These are phyloP conservation scores for Parapsyche elsis DNA, from an alignment of 1,140 invertebrate species.

Conservation along the genomic window DNA sequence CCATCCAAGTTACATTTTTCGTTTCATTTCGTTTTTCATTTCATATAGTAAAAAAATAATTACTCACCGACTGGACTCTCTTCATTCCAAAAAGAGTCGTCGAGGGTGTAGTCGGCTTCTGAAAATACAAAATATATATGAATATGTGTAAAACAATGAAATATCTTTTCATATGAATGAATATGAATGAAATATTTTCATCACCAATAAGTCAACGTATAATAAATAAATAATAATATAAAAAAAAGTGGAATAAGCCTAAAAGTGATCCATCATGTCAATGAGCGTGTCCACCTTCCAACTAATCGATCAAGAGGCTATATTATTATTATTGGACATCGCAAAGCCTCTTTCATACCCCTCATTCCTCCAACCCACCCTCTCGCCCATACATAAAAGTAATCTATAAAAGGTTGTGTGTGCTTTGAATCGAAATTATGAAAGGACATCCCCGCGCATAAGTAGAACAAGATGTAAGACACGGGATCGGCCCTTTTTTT, in stretches of 20 bases:
- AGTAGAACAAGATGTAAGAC: slow-evolving; percentile 23
- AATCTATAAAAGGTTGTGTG: slow-evolving; percentile 5
- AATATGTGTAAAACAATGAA: no score
- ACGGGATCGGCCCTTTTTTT: not conserved
- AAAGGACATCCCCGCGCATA: not conserved
- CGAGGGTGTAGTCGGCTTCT: slow-evolving; percentile 91
- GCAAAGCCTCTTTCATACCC: not conserved
- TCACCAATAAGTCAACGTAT: not conserved
- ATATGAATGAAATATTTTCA: not conserved
- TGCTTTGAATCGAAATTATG: slow-evolving; percentile 26
- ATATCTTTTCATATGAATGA: no score
- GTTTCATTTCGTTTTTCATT: no score
- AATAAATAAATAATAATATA: not conserved
- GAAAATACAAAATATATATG: slow-evolving; percentile 66
- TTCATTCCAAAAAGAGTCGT: slow-evolving; percentile 92
- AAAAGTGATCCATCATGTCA: slow-evolving; percentile 18
- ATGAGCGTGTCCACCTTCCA: slow-evolving; percentile 24
- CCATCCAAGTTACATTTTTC: no score
- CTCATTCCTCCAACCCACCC: no score
- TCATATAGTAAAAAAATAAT: not conserved
- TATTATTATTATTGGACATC: slow-evolving; percentile 28
- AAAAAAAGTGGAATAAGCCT: not conserved
- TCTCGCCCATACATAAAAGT: not conserved
- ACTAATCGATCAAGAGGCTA: slow-evolving; percentile 17
- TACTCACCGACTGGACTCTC: slow-evolving; percentile 86